These are phyloP conservation scores for Orbicella faveolata DNA, from an alignment of 64 coral and sea anemone genomes.

Conservation along the genomic window DNA sequence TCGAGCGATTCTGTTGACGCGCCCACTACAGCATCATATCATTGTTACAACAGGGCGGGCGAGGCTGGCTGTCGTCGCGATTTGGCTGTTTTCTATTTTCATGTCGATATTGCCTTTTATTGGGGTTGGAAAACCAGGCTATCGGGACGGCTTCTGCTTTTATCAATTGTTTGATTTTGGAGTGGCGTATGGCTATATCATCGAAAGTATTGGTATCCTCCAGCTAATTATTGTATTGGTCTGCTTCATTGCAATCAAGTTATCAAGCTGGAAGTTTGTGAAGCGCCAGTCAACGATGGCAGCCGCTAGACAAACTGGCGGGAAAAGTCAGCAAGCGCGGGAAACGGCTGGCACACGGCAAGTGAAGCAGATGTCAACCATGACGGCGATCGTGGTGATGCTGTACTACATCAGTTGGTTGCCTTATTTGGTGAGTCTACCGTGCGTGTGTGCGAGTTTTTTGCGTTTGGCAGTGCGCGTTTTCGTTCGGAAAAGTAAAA, in stretches of 20 bases:
- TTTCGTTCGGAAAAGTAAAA: not conserved
- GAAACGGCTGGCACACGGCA: constrained; percentile 71
- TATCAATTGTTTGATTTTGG: constrained; percentile 87
- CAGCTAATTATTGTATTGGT: constrained; percentile 78
- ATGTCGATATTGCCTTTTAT: constrained; percentile 72
- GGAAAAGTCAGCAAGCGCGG: constrained; percentile 10
- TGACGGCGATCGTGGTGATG: constrained; percentile 79
- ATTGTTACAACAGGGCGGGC: constrained; percentile 61
- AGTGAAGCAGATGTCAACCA: constrained; percentile 71
- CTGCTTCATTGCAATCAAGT: constrained; percentile 86
- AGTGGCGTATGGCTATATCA: constrained; percentile 56
- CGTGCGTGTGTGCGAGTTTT: not conserved
- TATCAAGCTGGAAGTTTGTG: constrained; percentile 74
- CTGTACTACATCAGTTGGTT: constrained; percentile 90
- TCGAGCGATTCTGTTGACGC: constrained; percentile 71
- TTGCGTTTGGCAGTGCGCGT: not conserved
- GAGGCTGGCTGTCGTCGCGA: constrained; percentile 22
- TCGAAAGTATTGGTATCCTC: constrained; percentile 66
- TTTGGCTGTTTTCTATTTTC: constrained; percentile 70
- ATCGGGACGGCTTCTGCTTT: constrained; percentile 63
- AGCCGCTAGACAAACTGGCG: constrained; percentile 60
- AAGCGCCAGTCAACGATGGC: constrained; percentile 84
- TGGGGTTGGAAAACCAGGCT: constrained; percentile 74
- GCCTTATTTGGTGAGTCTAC: constrained; percentile 87
- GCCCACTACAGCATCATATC: constrained; percentile 72